Base-by-base conservation (phyloP, 2,888 invertebrate species). In the Agrochola lychnidis region DNA sequence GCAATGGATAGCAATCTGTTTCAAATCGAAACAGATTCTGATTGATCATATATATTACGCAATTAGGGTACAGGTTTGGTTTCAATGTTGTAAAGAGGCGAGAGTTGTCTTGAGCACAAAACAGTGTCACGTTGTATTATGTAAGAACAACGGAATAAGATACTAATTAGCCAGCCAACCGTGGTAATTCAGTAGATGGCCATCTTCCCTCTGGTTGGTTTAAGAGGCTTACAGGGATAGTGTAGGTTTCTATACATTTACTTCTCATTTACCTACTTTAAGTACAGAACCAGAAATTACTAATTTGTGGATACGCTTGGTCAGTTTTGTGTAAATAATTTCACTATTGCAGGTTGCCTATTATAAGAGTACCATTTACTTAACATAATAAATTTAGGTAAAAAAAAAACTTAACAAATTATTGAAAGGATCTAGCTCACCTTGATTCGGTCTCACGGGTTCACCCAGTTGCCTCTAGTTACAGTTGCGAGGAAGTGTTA, bases 161-260 rank as follows among this genome's bases (percentile, higher is more conserved):
- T 64, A 57, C 51, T 53, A 64, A 78, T 71, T 64, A 78, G 22
- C 42, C 51, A 70, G 12, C n/a, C 30, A 64, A 45, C 57, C 40
- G n/a, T 57, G 45, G 16, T 42, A 51, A 57, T 57, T 78, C 36
- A 51, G n/a, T 67, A 77, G 16, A 36, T 45, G 12, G 42, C 42
- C 3, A 61, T 16, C 2, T 40, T 59, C n/a, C 16, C 25, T 77
- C 14, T 22, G 36, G 36, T 40, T 16, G 2, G 61, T 45, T 14
- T 51, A 57, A 57, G 51, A 57, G 30, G 42, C 40, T 78, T 63
- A 78, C 16, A 63, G 9, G 19, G 25, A 22, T 12, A 22, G 36
- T 56, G 10, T 56, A 12, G n/a, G 5, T 56, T 12, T 12, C 56
- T 56, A 36, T 36, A 62, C 61, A n/a, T 59, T 36, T 19, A 51